Conservation (phyloP, 1,140 invertebrate species). For the Uloborus diversus region DNA sequence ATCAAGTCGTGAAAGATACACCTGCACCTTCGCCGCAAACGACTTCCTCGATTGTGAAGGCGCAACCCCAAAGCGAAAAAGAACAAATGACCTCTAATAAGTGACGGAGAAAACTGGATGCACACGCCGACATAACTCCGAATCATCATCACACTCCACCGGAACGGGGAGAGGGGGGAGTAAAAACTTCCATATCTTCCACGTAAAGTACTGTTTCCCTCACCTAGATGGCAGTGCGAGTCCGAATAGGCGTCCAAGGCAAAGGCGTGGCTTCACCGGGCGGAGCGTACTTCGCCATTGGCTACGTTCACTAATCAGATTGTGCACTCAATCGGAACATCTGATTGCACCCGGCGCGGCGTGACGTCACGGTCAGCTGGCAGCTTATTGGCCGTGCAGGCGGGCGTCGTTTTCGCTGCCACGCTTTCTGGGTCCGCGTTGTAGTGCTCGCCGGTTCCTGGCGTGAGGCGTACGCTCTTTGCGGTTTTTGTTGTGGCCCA, state of each 20-base stretch:
- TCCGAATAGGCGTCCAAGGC: background rate
- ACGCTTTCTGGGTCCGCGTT: slow-evolving; percentile 39
- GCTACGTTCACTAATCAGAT: slow-evolving; percentile 47
- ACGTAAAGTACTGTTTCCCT: background rate
- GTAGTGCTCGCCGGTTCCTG: background rate
- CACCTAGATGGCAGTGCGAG: slow-evolving; percentile 39
- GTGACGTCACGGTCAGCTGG: slow-evolving; percentile 56
- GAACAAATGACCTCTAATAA: background rate
- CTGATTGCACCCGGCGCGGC: slow-evolving; percentile 55
- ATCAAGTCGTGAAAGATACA: too few species aligned
- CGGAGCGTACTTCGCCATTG: slow-evolving; percentile 34
- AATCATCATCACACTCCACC: background rate
- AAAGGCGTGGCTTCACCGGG: slow-evolving; percentile 27
- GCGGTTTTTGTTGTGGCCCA: slow-evolving; percentile 53
- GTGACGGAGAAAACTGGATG: background rate
- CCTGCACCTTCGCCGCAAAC: too few species aligned
- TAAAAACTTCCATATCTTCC: background rate
- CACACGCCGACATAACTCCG: slow-evolving; percentile 5
- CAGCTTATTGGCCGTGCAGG: slow-evolving; percentile 57
- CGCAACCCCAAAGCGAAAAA: too few species aligned
- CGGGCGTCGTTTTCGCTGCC: slow-evolving; percentile 52
- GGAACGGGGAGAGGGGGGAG: too few species aligned
- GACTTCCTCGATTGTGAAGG: too few species aligned
- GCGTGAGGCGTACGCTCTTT: slow-evolving; percentile 46
- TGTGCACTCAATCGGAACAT: slow-evolving; percentile 55